Evolutionary conservation across 2,888 invertebrate species (phyloP).

Genomic region (Eulithis testata): DNA sequence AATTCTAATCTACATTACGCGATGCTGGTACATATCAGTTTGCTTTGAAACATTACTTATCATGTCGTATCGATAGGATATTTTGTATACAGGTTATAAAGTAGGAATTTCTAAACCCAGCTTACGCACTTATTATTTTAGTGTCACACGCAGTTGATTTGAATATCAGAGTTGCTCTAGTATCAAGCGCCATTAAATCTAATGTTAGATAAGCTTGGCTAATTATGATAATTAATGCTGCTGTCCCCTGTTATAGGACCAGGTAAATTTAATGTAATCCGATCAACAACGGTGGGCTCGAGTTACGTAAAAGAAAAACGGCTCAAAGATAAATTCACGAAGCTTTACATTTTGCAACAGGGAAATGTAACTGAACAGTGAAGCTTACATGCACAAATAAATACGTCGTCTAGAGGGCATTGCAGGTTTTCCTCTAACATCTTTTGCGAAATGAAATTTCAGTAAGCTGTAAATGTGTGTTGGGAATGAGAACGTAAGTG

Average conservation of each 20-base stretch:
- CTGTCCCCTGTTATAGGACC: constrained; percentile 38
- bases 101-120: background rate
- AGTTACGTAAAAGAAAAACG: constrained; percentile 34
- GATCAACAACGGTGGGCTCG: constrained; percentile 43
- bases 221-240: constrained; percentile 44
- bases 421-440: constrained; percentile 33
- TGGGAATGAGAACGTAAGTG: constrained; percentile 31
- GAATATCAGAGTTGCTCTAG: constrained; percentile 33
- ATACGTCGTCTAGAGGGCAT: constrained; percentile 31
- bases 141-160: constrained; percentile 25
- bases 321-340: constrained; percentile 13
- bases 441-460: constrained; percentile 30
- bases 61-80: background rate
- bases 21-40: background rate
- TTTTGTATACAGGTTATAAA: background rate
- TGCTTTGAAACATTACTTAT: background rate
- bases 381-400: constrained; percentile 38
- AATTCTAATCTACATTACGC: too few species aligned
- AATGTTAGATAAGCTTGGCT: constrained; percentile 38
- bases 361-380: constrained; percentile 19
- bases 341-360: constrained; percentile 24
- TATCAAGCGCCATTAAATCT: constrained; percentile 39
- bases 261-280: constrained; percentile 45
- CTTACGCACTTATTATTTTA: constrained; percentile 2
- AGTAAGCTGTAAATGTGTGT: constrained; percentile 32